A percentile compares a stretch with the other conserved stretches of the same genome.
These are phyloP conservation scores for Cochlearius cochlearius DNA, from an alignment of 2,113 vertebrate genomes.

Conservation along the genomic window DNA sequence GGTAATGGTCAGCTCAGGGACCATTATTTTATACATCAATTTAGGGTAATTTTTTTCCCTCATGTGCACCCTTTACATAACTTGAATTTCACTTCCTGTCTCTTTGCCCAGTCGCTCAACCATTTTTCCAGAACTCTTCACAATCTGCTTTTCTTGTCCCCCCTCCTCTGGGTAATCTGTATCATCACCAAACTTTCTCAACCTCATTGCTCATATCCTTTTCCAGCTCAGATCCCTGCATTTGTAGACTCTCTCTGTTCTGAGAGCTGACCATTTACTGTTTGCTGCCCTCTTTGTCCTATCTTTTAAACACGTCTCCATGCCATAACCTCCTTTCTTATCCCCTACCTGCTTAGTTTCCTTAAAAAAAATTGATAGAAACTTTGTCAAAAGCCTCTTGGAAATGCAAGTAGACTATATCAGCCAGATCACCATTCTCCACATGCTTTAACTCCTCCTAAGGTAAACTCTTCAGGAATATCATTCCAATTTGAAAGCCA, in stretches of 20 bases:
- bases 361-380: not conserved
- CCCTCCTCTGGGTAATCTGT: not conserved
- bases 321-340: not conserved
- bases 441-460: not conserved
- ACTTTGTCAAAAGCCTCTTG: not conserved
- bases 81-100: not conserved
- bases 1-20: not conserved
- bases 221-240: not conserved
- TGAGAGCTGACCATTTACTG: not conserved
- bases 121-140: not conserved
- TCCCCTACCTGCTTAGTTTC: not conserved
- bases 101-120: not conserved
- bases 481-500: not conserved
- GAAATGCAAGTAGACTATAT: not conserved
- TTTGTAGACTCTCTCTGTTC: not conserved
- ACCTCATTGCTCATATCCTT: not conserved
- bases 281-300: not conserved
- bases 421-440: not conserved
- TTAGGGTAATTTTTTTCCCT: not conserved
- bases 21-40: not conserved
- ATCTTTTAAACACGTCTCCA: not conserved
- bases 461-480: not conserved
- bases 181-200: not conserved
- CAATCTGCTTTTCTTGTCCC: not conserved
- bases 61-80: not conserved